Conservation (phyloP, 2,113 vertebrate genomes). For the Recurvirostra avosetta region DNA sequence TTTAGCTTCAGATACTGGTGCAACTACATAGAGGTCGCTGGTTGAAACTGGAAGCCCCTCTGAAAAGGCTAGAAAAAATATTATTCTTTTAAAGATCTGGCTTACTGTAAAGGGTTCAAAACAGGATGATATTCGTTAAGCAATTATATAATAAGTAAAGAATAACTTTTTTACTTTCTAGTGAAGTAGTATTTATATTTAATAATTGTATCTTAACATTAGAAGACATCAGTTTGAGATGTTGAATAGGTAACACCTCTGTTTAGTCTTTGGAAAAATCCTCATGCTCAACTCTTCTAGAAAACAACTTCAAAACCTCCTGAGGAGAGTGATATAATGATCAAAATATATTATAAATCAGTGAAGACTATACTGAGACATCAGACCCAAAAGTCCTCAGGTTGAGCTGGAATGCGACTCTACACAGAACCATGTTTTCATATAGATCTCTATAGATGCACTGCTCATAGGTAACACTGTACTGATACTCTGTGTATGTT, state of each 20-base stretch:
- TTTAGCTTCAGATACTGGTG: neutral
- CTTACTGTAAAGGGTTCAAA: neutral
- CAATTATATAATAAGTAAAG: neutral
- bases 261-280: neutral
- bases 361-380: neutral
- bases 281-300: neutral
- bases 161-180: neutral
- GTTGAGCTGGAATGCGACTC: neutral
- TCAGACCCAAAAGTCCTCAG: neutral
- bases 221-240: neutral
- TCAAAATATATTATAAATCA: neutral
- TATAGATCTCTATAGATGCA: neutral
- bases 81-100: neutral
- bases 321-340: neutral
- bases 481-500: neutral
- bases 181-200: neutral
- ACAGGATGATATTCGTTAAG: neutral
- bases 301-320: neutral
- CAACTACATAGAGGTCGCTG: neutral
- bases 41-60: neutral
- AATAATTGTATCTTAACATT: neutral
- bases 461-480: neutral
- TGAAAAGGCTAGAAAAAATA: neutral
- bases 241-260: neutral
- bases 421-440: neutral